A percentile compares a stretch with the other conserved stretches of the same genome.
Evolutionary conservation across 2,797 vertebrate genomes (phyloP).

Genomic region (Sphenopsis melanotis): DNA sequence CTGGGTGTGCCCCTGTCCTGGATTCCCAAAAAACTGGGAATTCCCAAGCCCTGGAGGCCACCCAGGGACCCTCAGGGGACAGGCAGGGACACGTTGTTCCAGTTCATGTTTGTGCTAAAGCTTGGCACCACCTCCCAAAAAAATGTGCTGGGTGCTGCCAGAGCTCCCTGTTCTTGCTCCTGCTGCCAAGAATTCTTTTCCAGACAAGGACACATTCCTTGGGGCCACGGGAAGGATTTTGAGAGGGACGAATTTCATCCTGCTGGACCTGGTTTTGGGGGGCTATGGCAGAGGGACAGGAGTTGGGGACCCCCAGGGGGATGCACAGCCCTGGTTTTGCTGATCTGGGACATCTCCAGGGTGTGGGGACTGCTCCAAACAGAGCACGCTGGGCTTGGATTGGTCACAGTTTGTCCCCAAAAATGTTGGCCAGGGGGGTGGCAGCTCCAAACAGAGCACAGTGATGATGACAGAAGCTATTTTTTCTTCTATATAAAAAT

Average conservation of each 20-base stretch:
- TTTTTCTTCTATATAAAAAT: too few species aligned
- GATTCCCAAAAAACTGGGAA: fast-evolving
- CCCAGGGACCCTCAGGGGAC: not conserved
- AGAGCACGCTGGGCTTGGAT: too few species aligned
- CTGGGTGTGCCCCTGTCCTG: not conserved
- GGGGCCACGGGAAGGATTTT: not conserved
- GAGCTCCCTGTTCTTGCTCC: not conserved
- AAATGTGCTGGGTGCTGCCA: not conserved
- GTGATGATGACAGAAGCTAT: too few species aligned
- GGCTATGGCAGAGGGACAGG: not conserved
- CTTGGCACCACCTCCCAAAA: not conserved
- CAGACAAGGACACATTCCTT: not conserved
- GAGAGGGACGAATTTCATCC: not conserved
- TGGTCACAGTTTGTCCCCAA: too few species aligned
- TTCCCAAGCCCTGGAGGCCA: not conserved
- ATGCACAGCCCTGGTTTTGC: not conserved
- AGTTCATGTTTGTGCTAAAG: not conserved
- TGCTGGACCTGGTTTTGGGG: not conserved
- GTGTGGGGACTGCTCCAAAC: not conserved
- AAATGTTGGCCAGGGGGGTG: not conserved
- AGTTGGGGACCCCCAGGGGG: not conserved
- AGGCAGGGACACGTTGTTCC: not conserved
- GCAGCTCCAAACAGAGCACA: not conserved
- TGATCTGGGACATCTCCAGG: too few species aligned
- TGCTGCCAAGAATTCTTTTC: not conserved